Base-by-base conservation (phyloP, 2,888 invertebrate species). In the Galerucella nymphaeae region DNA sequence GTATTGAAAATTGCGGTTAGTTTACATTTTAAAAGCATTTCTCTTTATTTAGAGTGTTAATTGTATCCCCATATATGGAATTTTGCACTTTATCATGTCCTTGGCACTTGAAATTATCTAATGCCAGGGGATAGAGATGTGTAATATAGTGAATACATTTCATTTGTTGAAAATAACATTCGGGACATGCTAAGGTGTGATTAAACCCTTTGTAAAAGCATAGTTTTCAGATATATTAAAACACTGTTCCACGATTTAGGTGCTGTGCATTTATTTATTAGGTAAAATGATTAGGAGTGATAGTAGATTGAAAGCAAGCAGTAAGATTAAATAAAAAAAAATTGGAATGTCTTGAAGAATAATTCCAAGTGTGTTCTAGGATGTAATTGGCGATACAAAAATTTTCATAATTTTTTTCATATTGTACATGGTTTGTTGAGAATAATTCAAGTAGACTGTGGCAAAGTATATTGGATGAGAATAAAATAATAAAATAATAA, bases 221-320 rank as follows among this genome's bases (percentile, higher is more conserved):
- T 45, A 67, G 30, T 41, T 42, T 53, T 53, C 16, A 16, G 5
- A 53, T 53, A 57, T 30, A 50, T 62, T 75, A 61, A 77, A 72
- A 77, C 75, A 70, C 75, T 76, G 74, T 79, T 78, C 72, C 69
- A 75, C 75, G 58, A 69, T 70, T 77, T 81, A 82, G 80, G 81
- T 82, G 82, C 81, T 82, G 81, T 81, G 80, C 80, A 80, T 81
- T 80, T 71, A 38, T 70, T 75, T 75, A 74, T 71, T 61, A 62
- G 65, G 59, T 68, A 64, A 72, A 45, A 62, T 66, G 66, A 61
- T 65, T 64, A 61, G 68, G 65, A 68, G 59, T 70, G 69, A 70
- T 70, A 63, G 69, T 70, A 63, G 63, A 62, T 68, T 16, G 68
- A 68, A 55, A 68, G 68, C 42, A 42, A 13, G 42, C 20, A 61